A percentile compares a stretch with the other conserved stretches of the same genome.
Conservation (phyloP, 1,140 invertebrate genomes). For the Homarus americanus region DNA sequence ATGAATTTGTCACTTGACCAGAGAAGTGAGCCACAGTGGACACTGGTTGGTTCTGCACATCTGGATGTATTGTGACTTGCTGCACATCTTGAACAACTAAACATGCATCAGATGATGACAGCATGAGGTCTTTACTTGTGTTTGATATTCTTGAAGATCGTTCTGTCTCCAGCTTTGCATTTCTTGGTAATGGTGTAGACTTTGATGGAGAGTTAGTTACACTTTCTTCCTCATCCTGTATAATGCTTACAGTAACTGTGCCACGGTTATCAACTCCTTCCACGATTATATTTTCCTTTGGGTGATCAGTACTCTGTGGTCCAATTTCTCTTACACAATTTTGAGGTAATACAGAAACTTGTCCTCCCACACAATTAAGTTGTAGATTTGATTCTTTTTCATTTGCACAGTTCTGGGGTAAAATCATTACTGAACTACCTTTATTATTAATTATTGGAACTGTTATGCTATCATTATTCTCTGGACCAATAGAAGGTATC, state of each 20-base stretch:
- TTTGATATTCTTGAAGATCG: constrained; percentile 28
- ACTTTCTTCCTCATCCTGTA: constrained; percentile 23
- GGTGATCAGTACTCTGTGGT: not conserved
- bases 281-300: constrained; percentile 50
- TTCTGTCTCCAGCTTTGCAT: not conserved
- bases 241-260: constrained; percentile 58
- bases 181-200: not conserved
- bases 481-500: constrained; percentile 26
- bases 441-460: constrained; percentile 5
- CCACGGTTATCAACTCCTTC: constrained; percentile 51
- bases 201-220: not conserved
- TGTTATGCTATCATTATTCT: constrained; percentile 23
- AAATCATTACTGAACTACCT: not conserved
- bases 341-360: constrained; percentile 22
- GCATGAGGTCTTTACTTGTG: constrained; percentile 12
- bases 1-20: constrained; percentile 5
- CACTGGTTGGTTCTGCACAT: not conserved
- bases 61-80: constrained; percentile 24
- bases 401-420: constrained; percentile 1
- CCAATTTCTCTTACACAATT: constrained; percentile 24
- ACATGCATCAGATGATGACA: constrained; percentile 53
- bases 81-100: constrained; percentile 49
- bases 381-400: constrained; percentile 4
- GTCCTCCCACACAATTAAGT: constrained; percentile 12
- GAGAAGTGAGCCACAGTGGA: constrained; percentile 13